Evolutionary conservation across 2,888 invertebrate species (phyloP).

Genomic region (Hyles lineata): DNA sequence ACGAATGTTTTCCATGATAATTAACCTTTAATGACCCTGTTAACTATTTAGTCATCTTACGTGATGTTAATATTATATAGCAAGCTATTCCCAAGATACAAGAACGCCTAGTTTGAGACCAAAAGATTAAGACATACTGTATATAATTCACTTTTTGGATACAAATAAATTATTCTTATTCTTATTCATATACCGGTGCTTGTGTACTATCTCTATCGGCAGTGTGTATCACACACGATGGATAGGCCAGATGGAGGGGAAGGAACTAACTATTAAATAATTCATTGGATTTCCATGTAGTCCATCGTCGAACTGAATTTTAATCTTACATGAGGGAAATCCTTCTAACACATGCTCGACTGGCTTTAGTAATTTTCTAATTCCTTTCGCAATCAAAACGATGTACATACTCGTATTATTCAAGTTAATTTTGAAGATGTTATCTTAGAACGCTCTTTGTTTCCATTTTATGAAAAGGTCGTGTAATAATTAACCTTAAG

Average conservation of each 20-base stretch:
- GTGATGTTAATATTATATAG: no score
- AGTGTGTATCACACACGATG: background rate
- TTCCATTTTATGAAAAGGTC: background rate
- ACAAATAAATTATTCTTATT: no score
- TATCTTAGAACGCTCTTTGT: background rate
- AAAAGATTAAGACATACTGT: no score
- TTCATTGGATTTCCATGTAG: background rate
- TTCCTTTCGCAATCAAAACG: background rate
- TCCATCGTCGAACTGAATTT: background rate
- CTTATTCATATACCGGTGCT: no score
- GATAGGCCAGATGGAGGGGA: background rate
- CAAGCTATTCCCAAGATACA: no score
- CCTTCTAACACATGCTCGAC: background rate
- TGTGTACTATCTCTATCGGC: background rate
- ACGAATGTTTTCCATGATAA: no score
- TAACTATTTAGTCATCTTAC: no score
- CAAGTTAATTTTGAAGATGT: background rate
- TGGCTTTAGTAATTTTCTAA: background rate
- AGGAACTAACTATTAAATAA: slow-evolving; percentile 1
- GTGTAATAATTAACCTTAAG: background rate
- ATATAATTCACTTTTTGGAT: no score
- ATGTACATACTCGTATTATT: background rate
- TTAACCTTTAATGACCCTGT: no score
- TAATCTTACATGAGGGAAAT: slow-evolving; percentile 2
- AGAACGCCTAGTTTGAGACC: no score